Base-by-base conservation (phyloP, 2,888 invertebrate species). In the Rhingia campestris region DNA sequence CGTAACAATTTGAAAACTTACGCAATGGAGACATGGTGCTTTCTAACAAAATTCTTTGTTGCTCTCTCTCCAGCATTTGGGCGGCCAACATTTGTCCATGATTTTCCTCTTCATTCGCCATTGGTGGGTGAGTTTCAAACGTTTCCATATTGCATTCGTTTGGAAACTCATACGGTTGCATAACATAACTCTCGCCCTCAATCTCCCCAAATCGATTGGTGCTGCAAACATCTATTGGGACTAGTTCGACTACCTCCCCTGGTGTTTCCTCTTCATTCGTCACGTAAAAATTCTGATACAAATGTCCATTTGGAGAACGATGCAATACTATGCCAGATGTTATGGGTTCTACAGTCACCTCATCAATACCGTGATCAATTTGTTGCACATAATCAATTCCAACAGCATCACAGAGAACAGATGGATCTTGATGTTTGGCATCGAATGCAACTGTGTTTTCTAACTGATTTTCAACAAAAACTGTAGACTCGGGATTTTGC, bases 11-110 rank as follows among this genome's bases (percentile, higher is more conserved):
- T 10, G n/a, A 69, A 39, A 41, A 79, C 87, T 76, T 84, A 88
- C 88, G 85, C 47, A 88, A 74, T n/a, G 88, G 87, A 4, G 88
- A 88, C 87, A 88, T 88, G 9, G 88, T 87, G 53, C 87, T 87
- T 35, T 88, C 87, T 5, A 88, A 45, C 7, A 88, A 56, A 30
- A 86, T 81, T 32, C 87, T 73, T 43, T 87, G 87, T 22, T 87
- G 86, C 22, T 87, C 87, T 39, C 86, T 85, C 9, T 74, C 79
- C 7, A 80, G 4, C 10, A 81, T 61, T 47, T 77, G 63, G 6
- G 80, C 77, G 37, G 69, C 63, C 10, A 85, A 37, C 12, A 74
- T 61, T 63, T 70, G 53, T 32, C 51, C 10, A n/a, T 75, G 54
- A 7, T 37, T 66, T 9, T 66, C 72, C 32, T 64, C 56, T 22